Evolutionary conservation across 1,140 invertebrate species (phyloP), one percentile per base, ranked within the genome.

Genomic region (Helicoverpa zea): DNA sequence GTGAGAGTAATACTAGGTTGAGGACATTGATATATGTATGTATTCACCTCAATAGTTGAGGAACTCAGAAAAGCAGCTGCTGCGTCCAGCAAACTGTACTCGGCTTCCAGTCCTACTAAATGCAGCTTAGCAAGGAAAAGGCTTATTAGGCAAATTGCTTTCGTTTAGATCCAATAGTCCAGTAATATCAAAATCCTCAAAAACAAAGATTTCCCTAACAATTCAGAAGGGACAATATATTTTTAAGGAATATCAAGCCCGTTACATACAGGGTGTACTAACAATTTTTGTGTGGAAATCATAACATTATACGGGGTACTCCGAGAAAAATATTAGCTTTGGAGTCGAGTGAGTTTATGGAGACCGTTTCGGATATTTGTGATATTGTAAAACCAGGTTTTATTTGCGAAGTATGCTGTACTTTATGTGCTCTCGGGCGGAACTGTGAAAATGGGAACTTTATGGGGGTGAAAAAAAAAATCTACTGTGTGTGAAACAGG

Each of bases 311-410:
- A 54, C 49, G 23, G 49, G 14, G 23, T 30, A 18, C 49, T 52
- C 68, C 18, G 49, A 30, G 49, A 52, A 72, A 72, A 72, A 72
- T 72, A 72, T 72, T 54, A 30, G 68, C 68, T 72, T 54, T 29
- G 49, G 1, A 72, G 5, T 51, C 1, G 18, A 23, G 68, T 5
- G 16, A 54, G 5, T 72, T 72, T 72, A 54, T 72, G 52, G 23
- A 72, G 18, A 72, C 11, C 68, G 68, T 72, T 72, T 30, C 23
- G 68, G 23, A 54, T 54, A 72, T 72, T 72, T 72, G 49, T 72
- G 68, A 72, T 72, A 72, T 72, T 72, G 68, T 72, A 72, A 52
- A 72, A 72, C 49, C 13, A 23, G 68, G 68, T 72, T 72, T 70
- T 72, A 72, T 72, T 72, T n/a, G 0, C 1, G 13, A 54, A 11